Base-by-base conservation (phyloP, 2,888 invertebrate genomes). In the Xanthorhoe designata region DNA sequence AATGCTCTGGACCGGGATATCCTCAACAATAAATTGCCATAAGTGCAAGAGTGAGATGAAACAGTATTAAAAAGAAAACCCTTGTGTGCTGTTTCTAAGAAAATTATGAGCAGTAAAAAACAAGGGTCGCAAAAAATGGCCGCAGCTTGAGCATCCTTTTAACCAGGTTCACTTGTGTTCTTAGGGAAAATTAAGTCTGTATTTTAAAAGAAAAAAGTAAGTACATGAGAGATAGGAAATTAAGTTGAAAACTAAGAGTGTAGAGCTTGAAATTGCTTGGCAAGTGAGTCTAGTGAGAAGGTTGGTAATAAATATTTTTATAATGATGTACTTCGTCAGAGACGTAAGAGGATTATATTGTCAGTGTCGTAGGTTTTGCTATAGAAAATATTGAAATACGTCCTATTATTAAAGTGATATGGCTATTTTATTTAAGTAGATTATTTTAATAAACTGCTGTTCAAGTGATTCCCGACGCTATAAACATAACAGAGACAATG, bases 291-390 rank as follows among this genome's bases (percentile, higher is more conserved):
- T 8, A 32, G n/a, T 45, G 47, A 32, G 7, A 32, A 50, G 32
- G n/a, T 42, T 29, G 38, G 24, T 49, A 50, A 35, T 58, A 49
- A 64, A 52, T 61, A 64, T 61, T 42, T 64, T 67, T 63, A 65
- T 70, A 67, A 70, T 62, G 64, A 67, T 57, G 61, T 66, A 58
- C 18, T 47, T 42, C 47, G 49, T 49, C 35, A 35, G 18, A 49
- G 15, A 17, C 18, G 38, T 65, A 67, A 67, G 67, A 65, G 61
- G 70, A 68, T 70, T 51, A 66, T 53, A 15, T 19, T 65, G 62
- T 62, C 61, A 51, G 9, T 61, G 18, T 52, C 19, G 49, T 13
- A 45, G 19, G 50, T 57, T 51, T 57, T 55, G 29, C 13, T 24
- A 42, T 18, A n/a, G 42, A 50, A 59, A 56, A 61, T 47, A 10